phyloP scores from a whole-genome alignment of 1,140 invertebrate genomes.

The Anthonomus grandis region DNA sequence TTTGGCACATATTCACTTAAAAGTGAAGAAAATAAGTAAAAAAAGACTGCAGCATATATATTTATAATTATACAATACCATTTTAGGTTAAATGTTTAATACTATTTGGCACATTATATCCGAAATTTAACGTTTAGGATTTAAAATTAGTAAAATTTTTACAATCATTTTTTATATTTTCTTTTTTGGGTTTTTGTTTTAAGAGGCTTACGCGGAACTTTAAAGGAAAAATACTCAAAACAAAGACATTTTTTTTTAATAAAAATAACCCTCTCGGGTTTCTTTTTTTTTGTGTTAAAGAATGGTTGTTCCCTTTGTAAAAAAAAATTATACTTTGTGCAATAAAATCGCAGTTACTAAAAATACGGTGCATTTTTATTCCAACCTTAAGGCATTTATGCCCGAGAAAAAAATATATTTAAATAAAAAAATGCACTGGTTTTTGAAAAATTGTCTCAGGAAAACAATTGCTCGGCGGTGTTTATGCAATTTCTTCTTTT shows the following conservation, averaged over 20 bases:
- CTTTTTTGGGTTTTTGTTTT: not conserved
- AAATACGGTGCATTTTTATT: slow-evolving; percentile 1
- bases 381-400: not conserved
- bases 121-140: slow-evolving; percentile 3
- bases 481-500: slow-evolving; percentile 42
- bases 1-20: slow-evolving; percentile 26
- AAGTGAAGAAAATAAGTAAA: slow-evolving; percentile 19
- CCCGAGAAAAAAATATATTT: not conserved
- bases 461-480: slow-evolving; percentile 22
- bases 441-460: not conserved
- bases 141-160: slow-evolving; percentile 1
- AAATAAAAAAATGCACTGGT: not conserved
- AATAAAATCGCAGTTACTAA: not conserved
- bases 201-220: not conserved
- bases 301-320: not conserved
- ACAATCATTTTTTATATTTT: not conserved
- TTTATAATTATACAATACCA: slow-evolving; percentile 21
- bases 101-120: slow-evolving; percentile 22
- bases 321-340: not conserved
- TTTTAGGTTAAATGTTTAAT: slow-evolving; percentile 18
- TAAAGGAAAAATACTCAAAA: not conserved
- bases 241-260: too few species aligned
- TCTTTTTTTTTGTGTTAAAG: not conserved
- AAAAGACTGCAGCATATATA: slow-evolving; percentile 27
- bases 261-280: not conserved